Percentiles rank a stretch among this genome's conserved stretches.
Conservation (phyloP, 30 jellyfish, hydroid and myxozoan genomes). For the Calvadosia cruxmelitensis region DNA sequence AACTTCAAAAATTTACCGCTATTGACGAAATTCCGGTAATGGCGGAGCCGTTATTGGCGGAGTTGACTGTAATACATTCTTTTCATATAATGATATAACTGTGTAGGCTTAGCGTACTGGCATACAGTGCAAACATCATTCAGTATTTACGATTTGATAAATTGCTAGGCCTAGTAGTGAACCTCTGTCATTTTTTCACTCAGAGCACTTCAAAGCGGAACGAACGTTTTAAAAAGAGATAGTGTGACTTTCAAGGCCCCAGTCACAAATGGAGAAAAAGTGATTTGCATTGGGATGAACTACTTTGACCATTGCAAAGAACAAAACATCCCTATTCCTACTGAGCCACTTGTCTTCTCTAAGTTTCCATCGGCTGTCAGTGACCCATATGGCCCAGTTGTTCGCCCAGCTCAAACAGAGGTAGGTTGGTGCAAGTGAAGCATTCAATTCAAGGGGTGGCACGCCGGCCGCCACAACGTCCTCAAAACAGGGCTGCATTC, state of each 20-base stretch:
- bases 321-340: slow-evolving; percentile 67
- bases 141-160: too few relatives aligned
- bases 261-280: slow-evolving; percentile 45
- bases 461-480: too few relatives aligned
- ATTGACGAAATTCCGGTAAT: too few relatives aligned
- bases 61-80: too few relatives aligned
- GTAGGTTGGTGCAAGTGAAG: too few relatives aligned
- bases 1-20: too few relatives aligned
- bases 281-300: slow-evolving; percentile 88
- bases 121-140: too few relatives aligned
- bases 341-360: slow-evolving; percentile 61
- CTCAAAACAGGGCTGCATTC: too few relatives aligned
- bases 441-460: too few relatives aligned
- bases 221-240: slow-evolving; percentile 18
- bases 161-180: background rate
- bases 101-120: too few relatives aligned
- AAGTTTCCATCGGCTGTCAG: slow-evolving; percentile 50
- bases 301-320: slow-evolving; percentile 78
- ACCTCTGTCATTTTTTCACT: background rate
- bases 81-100: too few relatives aligned
- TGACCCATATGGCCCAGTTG: slow-evolving; percentile 61
- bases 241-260: slow-evolving; percentile 48
- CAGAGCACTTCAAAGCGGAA: slow-evolving; percentile 44
- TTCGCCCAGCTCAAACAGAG: slow-evolving; percentile 40
- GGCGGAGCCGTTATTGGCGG: too few relatives aligned